Conservation (phyloP, 2,113 vertebrate genomes). For the Bubalus kerabau region DNA sequence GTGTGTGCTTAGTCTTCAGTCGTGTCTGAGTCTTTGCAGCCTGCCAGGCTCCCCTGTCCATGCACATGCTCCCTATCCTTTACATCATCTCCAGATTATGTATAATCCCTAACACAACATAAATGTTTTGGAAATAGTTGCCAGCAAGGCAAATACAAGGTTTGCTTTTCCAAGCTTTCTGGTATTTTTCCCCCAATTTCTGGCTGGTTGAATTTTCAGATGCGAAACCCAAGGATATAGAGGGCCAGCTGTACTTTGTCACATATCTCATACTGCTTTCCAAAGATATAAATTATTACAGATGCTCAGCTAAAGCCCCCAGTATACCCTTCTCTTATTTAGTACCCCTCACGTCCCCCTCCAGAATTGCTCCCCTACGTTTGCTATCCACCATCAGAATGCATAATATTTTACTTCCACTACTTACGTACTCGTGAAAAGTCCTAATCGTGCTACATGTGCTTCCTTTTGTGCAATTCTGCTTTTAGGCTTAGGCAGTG, state of each 20-base stretch:
- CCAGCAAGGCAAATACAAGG: not conserved
- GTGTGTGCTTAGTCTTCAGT: not conserved
- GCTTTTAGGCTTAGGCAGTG: not conserved
- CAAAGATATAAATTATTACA: not conserved
- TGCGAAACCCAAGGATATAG: not conserved
- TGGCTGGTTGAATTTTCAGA: not conserved
- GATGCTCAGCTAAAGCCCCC: not conserved
- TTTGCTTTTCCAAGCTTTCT: not conserved
- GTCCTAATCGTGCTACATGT: not conserved
- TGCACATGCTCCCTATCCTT: not conserved
- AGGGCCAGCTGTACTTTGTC: not conserved
- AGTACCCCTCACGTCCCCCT: not conserved
- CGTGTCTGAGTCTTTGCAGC: not conserved
- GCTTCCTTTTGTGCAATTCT: not conserved
- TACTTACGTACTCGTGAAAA: accelerated
- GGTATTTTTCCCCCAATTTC: not conserved
- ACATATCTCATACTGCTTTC: not conserved
- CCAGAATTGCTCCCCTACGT: not conserved
- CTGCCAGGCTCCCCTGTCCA: not conserved
- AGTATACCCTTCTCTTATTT: not conserved
- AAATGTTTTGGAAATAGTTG: not conserved
- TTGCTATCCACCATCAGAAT: not conserved
- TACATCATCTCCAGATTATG: not conserved
- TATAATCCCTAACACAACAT: not conserved
- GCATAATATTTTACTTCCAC: not conserved